Evolutionary conservation across 2,888 invertebrate genomes (phyloP).

Genomic region (Lasioglossum lativentre): DNA sequence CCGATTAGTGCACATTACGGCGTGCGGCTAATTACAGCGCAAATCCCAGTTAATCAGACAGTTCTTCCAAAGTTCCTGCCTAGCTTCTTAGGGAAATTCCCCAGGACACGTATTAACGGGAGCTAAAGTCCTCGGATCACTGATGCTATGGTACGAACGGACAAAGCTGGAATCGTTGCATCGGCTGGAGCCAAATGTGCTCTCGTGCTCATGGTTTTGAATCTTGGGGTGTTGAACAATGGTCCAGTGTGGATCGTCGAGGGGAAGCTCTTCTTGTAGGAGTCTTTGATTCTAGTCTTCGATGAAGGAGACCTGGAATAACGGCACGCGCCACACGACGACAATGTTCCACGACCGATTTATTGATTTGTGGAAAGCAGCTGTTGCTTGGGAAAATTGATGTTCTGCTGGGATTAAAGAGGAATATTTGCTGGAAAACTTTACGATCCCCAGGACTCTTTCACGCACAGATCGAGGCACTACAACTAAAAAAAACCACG

Average conservation of each 20-base stretch:
- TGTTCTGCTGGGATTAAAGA: not conserved
- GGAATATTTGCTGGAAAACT: too few species aligned
- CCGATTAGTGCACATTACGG: conserved; percentile 20
- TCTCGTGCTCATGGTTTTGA: conserved; percentile 54
- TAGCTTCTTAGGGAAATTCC: not conserved
- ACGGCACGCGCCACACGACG: conserved; percentile 79
- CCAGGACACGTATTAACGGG: not conserved
- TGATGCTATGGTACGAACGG: conserved; percentile 17
- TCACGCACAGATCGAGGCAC: too few species aligned
- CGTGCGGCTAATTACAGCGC: not conserved
- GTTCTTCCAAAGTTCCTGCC: not conserved
- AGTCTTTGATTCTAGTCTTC: conserved; percentile 70
- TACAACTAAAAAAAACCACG: too few species aligned
- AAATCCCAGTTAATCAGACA: conserved; percentile 29
- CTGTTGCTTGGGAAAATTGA: conserved; percentile 64
- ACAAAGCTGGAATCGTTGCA: conserved; percentile 40
- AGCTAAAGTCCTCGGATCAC: not conserved
- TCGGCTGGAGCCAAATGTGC: conserved; percentile 67
- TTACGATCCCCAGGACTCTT: not conserved
- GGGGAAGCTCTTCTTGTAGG: conserved; percentile 57
- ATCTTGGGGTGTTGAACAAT: conserved; percentile 68
- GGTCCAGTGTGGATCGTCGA: conserved; percentile 56
- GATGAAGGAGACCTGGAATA: conserved; percentile 69
- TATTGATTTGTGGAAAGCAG: conserved; percentile 77
- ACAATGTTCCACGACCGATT: conserved; percentile 78